Base-by-base conservation (phyloP, 2,113 vertebrate genomes). In the Orthochromis indermauri region DNA sequence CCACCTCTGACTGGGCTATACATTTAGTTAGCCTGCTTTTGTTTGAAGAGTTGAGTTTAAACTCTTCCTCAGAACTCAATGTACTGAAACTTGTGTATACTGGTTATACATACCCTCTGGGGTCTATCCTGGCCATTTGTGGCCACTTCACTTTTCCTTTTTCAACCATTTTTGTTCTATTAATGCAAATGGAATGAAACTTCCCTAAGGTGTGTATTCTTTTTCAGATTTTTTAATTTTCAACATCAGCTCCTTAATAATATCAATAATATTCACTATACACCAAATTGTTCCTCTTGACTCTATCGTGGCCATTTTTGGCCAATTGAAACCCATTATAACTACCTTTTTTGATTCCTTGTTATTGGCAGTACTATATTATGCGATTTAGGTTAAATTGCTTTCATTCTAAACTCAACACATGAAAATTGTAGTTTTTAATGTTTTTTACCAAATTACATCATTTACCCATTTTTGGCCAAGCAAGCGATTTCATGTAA, bases 1-100 rank as follows among this genome's bases (percentile, higher is more conserved):
- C 40, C 80, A 84, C 21, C 13, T 89, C 24, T 73, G 66, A 88
- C 12, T 84, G 28, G 89, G 17, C 83, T 37, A 80, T n/a, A 63
- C 17, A 54, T 80, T 82, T 79, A 42, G 57, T 26, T 2, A 80
- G 11, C 17, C 7, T 33, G 26, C 7, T 83, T 66, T 82, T 54
- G 35, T 42, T 55, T 61, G 4, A 68, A 68, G 33, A n/a, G 1
- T 51, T 79, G 35, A 45, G 54, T 8, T 63, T 63, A 26, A 82
- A 61, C 12, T 71, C 66, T 71, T 71, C 11, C 66, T 42, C 37
- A 71, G 17, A 66, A 66, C 61, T 78, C 11, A 31, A 4, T 78
- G 10, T 49, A 12, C 71, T 78, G 10, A 78, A 49, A 49, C 42
- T 49, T 73, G 42, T 47, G 14, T 73, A 73, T 73, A 45, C 40